Conservation (phyloP, 2,888 invertebrate genomes). For the Eupithecia insigniata region DNA sequence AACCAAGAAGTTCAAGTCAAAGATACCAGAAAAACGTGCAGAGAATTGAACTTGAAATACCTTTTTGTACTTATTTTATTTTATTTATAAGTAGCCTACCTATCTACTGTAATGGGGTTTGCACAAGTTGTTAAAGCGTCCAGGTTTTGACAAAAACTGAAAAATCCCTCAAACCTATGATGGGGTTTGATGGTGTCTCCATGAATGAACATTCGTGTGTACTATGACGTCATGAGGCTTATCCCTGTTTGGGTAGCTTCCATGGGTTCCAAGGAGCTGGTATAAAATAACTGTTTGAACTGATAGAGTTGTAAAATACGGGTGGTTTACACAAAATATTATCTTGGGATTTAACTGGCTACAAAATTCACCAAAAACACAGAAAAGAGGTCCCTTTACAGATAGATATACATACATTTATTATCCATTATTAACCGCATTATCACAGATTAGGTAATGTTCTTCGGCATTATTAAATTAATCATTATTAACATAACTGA, state of each 20-base stretch:
- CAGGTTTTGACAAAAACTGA: slow-evolving; percentile 28
- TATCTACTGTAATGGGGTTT: background rate
- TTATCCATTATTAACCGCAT: too few relatives aligned
- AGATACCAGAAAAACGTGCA: too few relatives aligned
- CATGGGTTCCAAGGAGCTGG: slow-evolving; percentile 23
- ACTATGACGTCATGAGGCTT: slow-evolving; percentile 34
- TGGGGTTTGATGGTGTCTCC: background rate
- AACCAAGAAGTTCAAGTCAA: too few relatives aligned
- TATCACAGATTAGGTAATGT: too few relatives aligned
- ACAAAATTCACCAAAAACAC: background rate
- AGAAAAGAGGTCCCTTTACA: background rate
- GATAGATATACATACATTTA: too few relatives aligned
- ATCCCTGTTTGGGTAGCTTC: slow-evolving; percentile 24
- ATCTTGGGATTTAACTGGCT: background rate
- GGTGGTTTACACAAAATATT: too few relatives aligned
- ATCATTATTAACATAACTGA: too few relatives aligned
- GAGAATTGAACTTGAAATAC: too few relatives aligned
- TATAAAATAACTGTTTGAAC: slow-evolving; percentile 24
- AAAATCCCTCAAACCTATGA: slow-evolving; percentile 19
- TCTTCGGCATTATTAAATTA: too few relatives aligned
- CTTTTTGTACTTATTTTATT: background rate
- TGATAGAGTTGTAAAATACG: slow-evolving; percentile 21
- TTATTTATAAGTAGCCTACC: too few relatives aligned
- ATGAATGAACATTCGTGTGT: slow-evolving; percentile 34
- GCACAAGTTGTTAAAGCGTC: background rate